Base-by-base conservation (phyloP, 2,888 invertebrate species). In the Oxytorus armatus region DNA sequence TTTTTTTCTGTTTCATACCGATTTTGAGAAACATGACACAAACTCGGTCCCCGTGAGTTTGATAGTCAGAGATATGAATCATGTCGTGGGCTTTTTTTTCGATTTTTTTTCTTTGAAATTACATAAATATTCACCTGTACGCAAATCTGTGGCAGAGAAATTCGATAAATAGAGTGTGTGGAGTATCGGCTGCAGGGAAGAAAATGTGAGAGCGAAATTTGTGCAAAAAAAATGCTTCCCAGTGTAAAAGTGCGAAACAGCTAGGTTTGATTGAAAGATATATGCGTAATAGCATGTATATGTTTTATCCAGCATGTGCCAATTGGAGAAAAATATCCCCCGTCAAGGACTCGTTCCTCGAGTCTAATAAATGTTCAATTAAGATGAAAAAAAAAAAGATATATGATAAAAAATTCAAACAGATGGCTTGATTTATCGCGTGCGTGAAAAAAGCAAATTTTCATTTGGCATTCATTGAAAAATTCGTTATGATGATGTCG, bases 61-160 rank as follows among this genome's bases (percentile, higher is more conserved):
- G 25, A 72, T 51, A 72, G 61, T 61, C 72, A 51, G 61, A 42
- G 33, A 61, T 72, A 61, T 44, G 42, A 61, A 69, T 39, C 61
- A 16, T 23, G 39, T 11, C 51, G 18, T 36, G 59, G n/a, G 16
- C 14, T 14, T 18, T 23, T 21, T 11, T 5, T 61, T 51, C 51
- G 39, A 51, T 39, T 39, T n/a, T 36, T 61, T 25, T 29, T 72
- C 16, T 21, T 8, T 0, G 33, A 8, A 18, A 39, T 61, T 72
- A 36, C 36, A 47, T 47, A 21, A 47, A 47, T 59, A 21, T 57
- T 36, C 21, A n/a, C 11, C 1, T 10, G 36, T 39, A n/a, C n/a
- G n/a, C 51, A 5, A 65, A 49, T 68, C n/a, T 10, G n/a, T 18
- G 10, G 23, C 1, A 39, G 8, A 7, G 14, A 49, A 49, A 53